Conservation (phyloP, 2,113 vertebrate species). For the Alethe diademata region DNA sequence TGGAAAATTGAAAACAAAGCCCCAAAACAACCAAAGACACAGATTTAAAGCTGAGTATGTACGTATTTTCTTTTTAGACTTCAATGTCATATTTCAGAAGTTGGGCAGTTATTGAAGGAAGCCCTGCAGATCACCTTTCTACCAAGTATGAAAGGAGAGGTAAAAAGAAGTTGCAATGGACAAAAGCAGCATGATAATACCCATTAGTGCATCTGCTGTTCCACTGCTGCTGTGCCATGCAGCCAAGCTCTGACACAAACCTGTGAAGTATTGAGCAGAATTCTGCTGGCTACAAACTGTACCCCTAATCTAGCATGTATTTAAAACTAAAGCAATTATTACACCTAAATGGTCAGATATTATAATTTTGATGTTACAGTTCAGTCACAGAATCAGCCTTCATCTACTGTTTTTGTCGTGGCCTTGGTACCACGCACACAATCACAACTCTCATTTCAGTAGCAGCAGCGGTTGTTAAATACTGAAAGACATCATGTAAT, state of each 20-base stretch:
- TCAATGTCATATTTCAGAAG: neutral
- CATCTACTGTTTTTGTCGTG: neutral
- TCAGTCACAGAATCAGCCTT: neutral
- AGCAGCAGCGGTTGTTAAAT: neutral
- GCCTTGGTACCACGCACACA: fast-evolving
- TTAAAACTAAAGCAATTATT: neutral
- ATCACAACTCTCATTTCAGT: neutral
- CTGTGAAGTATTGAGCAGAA: neutral
- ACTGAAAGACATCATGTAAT: neutral
- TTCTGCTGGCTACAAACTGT: neutral
- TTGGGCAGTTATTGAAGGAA: neutral
- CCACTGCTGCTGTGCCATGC: fast-evolving
- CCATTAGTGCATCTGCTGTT: neutral
- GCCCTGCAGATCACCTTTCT: neutral
- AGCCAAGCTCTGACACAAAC: neutral
- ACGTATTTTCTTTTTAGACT: neutral
- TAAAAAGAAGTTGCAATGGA: neutral
- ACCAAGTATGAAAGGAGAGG: neutral
- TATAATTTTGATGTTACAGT: neutral
- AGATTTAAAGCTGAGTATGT: neutral
- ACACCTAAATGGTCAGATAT: neutral
- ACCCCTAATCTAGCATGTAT: neutral
- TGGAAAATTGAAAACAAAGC: fast-evolving
- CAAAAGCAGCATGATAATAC: neutral
- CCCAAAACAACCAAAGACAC: neutral